Conservation (phyloP, 2,113 vertebrate genomes). For the Tetraodon nigroviridis region DNA sequence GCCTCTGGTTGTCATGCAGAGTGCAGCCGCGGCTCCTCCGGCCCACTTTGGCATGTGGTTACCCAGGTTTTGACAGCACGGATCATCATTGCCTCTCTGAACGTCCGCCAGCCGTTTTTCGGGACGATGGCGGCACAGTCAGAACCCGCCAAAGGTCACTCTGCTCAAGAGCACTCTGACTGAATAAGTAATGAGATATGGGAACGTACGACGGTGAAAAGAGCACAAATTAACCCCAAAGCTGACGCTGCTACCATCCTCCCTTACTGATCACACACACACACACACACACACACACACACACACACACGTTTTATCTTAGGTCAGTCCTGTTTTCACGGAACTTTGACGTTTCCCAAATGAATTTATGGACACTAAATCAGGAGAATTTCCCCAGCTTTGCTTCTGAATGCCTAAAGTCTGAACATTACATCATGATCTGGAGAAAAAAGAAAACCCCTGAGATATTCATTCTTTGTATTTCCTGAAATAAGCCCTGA, state of each 20-base stretch:
- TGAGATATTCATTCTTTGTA: slow-evolving; percentile 11
- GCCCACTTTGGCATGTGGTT: slow-evolving; percentile 32
- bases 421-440: background rate
- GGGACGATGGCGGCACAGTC: slow-evolving; percentile 17
- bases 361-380: background rate
- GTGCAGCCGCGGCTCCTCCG: slow-evolving; percentile 19
- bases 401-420: too few relatives aligned
- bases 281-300: slow-evolving; percentile 22
- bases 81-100: slow-evolving; percentile 24
- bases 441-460: too few relatives aligned
- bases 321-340: slow-evolving; percentile 21
- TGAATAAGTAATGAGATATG: slow-evolving; percentile 66
- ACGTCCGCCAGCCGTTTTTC: slow-evolving; percentile 25
- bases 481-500: slow-evolving; percentile 10
- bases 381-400: background rate
- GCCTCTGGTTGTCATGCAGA: slow-evolving; percentile 36
- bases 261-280: slow-evolving; percentile 11
- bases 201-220: slow-evolving; percentile 37
- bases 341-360: slow-evolving; percentile 1
- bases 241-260: background rate
- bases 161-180: slow-evolving; percentile 40
- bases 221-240: slow-evolving; percentile 35
- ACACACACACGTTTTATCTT: slow-evolving; percentile 19
- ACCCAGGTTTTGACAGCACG: slow-evolving; percentile 43
- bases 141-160: slow-evolving; percentile 50